Percentiles rank a stretch among this genome's conserved stretches.
Evolutionary conservation across 2,113 vertebrate species (phyloP).

Genomic region (Clarias macrocephalus): DNA sequence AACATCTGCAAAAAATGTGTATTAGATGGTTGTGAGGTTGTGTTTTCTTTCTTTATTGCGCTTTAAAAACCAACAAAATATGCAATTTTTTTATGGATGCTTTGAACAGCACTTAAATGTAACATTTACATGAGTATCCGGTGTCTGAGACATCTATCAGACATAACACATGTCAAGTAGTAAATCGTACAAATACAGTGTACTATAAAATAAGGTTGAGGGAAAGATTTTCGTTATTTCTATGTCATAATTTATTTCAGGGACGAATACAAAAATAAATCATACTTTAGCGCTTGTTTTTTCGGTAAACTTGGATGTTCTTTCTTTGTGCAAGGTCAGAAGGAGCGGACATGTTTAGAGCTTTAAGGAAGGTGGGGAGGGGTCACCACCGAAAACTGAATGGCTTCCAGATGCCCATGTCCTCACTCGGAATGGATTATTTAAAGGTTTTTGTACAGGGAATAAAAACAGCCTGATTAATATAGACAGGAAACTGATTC

Average conservation of each 20-base stretch:
- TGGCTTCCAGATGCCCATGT: constrained; percentile 72
- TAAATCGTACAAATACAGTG: background rate
- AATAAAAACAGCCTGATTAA: constrained; percentile 66
- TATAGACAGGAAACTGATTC: constrained; percentile 57
- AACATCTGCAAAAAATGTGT: background rate
- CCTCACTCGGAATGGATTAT: constrained; percentile 52
- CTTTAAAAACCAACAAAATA: background rate
- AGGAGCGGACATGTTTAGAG: constrained; percentile 50
- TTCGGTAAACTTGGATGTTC: constrained; percentile 59
- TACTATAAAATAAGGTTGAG: background rate
- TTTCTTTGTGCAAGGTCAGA: constrained; percentile 61
- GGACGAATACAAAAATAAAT: constrained; percentile 42
- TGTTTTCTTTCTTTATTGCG: too few relatives aligned
- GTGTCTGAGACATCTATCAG: background rate
- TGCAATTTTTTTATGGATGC: background rate
- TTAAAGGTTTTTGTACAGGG: constrained; percentile 43
- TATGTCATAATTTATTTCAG: constrained; percentile 32
- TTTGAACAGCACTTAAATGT: background rate
- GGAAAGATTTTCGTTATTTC: background rate
- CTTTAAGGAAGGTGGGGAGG: background rate
- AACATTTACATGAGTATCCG: background rate
- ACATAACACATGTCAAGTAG: background rate
- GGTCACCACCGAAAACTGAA: constrained; percentile 55
- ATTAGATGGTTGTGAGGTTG: background rate
- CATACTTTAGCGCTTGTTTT: constrained; percentile 39